Evolutionary conservation across 1,140 invertebrate genomes (phyloP).

Genomic region (Cydia amplana): DNA sequence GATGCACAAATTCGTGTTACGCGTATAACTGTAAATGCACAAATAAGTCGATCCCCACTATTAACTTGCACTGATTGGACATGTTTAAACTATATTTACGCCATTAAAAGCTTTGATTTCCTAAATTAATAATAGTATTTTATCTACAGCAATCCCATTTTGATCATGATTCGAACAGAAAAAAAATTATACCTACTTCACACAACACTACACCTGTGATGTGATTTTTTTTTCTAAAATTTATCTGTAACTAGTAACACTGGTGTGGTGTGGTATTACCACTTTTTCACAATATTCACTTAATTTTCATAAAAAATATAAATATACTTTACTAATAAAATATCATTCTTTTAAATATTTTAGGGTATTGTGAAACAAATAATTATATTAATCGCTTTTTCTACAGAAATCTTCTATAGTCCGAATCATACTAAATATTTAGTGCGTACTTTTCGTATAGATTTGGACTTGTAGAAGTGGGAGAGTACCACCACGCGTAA

Average conservation of each 20-base stretch:
- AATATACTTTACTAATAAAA: too few species aligned
- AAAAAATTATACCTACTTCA: constrained; percentile 31
- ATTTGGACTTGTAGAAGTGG: not conserved
- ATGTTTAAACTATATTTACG: constrained; percentile 52
- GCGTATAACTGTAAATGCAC: constrained; percentile 78
- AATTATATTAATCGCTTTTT: not conserved
- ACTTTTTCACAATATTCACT: not conserved
- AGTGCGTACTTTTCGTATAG: not conserved
- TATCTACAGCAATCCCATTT: constrained; percentile 72
- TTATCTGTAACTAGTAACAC: not conserved
- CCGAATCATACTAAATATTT: not conserved
- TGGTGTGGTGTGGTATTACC: not conserved
- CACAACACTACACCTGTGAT: constrained; percentile 32
- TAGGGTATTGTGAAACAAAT: not conserved
- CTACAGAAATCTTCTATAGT: not conserved
- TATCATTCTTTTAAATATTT: too few species aligned
- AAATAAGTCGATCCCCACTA: constrained; percentile 67
- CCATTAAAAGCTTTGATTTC: constrained; percentile 54
- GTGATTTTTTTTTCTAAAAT: constrained; percentile 15
- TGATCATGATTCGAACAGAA: constrained; percentile 40
- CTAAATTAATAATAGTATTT: constrained; percentile 66
- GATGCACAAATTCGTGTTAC: constrained; percentile 80
- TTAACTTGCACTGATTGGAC: constrained; percentile 49
- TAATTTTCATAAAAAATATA: too few species aligned
- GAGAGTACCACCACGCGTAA: too few species aligned